phyloP scores from a whole-genome alignment of 64 coral and sea anemone genomes.

The Acropora yongei region DNA sequence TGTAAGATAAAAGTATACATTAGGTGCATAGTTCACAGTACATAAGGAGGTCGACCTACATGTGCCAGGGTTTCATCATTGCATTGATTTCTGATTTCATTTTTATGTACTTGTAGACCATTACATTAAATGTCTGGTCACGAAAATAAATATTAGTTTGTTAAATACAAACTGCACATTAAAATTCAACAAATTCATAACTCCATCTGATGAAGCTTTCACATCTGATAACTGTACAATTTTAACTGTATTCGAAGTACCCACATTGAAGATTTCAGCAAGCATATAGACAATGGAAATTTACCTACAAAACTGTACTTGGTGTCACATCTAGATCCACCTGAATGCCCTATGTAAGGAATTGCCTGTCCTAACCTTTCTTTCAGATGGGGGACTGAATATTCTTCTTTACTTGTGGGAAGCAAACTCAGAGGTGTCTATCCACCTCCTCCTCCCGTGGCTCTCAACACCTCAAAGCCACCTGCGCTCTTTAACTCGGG shows the following conservation, averaged over 20 bases:
- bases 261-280: too few relatives aligned
- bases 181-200: background rate
- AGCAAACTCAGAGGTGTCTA: slow-evolving; percentile 52
- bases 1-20: background rate
- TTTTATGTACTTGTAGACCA: background rate
- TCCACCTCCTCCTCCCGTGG: slow-evolving; percentile 61
- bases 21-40: slow-evolving; percentile 13
- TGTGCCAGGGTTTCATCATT: background rate
- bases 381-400: slow-evolving; percentile 42
- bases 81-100: slow-evolving; percentile 16
- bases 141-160: background rate
- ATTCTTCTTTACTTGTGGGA: slow-evolving; percentile 19
- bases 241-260: too few relatives aligned
- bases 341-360: slow-evolving; percentile 40
- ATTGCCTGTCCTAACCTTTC: slow-evolving; percentile 58
- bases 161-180: background rate
- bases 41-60: background rate
- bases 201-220: too few relatives aligned
- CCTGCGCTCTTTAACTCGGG: slow-evolving; percentile 32
- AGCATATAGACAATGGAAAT: too few relatives aligned
- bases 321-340: slow-evolving; percentile 16
- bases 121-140: background rate
- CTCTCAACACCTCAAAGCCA: slow-evolving; percentile 73
- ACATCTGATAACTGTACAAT: too few relatives aligned
- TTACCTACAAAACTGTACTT: too few relatives aligned